Base-by-base conservation (phyloP, 1,140 invertebrate species). In the Hyles vespertilio region DNA sequence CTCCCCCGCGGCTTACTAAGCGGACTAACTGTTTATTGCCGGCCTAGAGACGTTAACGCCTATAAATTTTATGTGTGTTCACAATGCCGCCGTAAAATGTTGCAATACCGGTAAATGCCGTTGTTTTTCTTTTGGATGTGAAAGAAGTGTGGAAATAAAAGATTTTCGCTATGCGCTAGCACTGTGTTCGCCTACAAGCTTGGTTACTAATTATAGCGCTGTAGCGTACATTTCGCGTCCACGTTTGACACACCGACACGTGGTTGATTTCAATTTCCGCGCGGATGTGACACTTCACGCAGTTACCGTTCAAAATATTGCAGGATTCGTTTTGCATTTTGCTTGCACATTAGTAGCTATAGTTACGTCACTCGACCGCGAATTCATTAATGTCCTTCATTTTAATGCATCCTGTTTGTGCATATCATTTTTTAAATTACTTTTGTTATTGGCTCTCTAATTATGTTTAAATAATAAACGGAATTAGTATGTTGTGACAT, bases 61-160 rank as follows among this genome's bases (percentile, higher is more conserved):
- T 77, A 83, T 87, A 83, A 84, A 84, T 79, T 84, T 84, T 79
- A 83, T 76, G 79, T 75, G 69, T 81, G 74, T 74, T 78, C 73
- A 77, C 77, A 83, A 79, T 74, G 70, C 67, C 61, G 66, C 72
- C 67, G 74, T 82, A 84, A 83, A 87, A 80, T 76, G 80, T 82
- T 79, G 76, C 74, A 81, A 79, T 86, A 80, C 72, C 72, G 76
- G 74, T 74, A 79, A 77, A 86, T 81, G 73, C 67, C 65, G 65
- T 78, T 79, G 76, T 80, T 84, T 82, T 84, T 84, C 71, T 70
- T 72, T 72, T 55, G 71, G 68, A 78, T 82, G 76, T 76, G 67
- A 36, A 71, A 40, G 36, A 40, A 40, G 3, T 40, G 36, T 40
- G 36, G 36, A 40, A 5, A 40, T 40, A 40, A 1, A 40, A 40